Conservation (phyloP, 2,113 vertebrate species). For the Sturnira hondurensis region DNA sequence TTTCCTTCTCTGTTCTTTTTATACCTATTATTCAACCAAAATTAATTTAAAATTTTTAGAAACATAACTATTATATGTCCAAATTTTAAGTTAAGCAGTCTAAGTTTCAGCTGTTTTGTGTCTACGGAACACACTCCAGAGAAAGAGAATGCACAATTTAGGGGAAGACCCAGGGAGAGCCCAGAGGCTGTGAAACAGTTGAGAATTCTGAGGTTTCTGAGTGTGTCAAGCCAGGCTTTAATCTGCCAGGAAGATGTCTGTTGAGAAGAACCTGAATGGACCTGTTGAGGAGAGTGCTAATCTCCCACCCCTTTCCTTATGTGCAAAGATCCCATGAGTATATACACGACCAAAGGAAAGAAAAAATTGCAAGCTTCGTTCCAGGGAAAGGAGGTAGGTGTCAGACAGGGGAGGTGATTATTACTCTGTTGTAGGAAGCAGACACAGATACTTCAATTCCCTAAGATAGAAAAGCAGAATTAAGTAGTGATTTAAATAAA, state of each 20-base stretch:
- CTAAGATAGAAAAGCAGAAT: not conserved
- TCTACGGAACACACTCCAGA: not conserved
- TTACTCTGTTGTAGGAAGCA: not conserved
- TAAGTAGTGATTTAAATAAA: not conserved
- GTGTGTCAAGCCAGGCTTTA: not conserved
- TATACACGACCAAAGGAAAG: not conserved
- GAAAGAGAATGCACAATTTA: not conserved
- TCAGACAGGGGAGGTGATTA: not conserved
- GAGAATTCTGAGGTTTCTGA: too few relatives aligned
- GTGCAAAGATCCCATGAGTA: not conserved
- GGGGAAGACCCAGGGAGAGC: not conserved
- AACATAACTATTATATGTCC: not conserved
- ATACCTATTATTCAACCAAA: not conserved
- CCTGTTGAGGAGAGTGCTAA: not conserved
- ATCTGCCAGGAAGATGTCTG: not conserved
- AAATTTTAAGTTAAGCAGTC: not conserved
- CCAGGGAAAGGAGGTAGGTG: not conserved
- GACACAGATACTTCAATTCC: not conserved
- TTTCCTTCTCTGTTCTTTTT: not conserved
- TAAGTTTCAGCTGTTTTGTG: not conserved
- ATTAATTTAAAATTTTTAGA: not conserved
- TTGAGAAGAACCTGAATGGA: not conserved
- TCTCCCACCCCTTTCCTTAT: not conserved
- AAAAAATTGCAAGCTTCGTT: not conserved
- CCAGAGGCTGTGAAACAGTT: not conserved